A percentile compares a stretch with the other conserved stretches of the same genome.
phyloP scores from a whole-genome alignment of 2,797 vertebrate species.

The Pseudomugil gertrudae region DNA sequence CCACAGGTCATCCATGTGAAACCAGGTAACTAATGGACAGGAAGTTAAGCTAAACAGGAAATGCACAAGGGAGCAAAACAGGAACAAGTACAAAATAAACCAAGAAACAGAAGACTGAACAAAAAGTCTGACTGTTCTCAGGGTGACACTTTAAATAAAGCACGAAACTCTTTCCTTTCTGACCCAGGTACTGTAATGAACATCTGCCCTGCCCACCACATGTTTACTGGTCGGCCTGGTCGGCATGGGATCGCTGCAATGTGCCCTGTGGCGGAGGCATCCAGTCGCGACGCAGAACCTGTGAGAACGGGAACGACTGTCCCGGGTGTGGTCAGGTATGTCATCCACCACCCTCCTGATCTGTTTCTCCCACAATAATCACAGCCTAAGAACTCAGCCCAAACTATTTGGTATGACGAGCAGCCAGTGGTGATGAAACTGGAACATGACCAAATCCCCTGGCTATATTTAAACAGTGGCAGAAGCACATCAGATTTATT shows the following conservation, averaged over 20 bases:
- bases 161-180: conserved; percentile 2
- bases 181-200: conserved; percentile 94
- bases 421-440: conserved; percentile 52
- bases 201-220: conserved; percentile 94
- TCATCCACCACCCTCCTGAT: not conserved
- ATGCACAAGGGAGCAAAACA: no score
- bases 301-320: conserved; percentile 95
- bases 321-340: conserved; percentile 92
- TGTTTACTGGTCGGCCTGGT: conserved; percentile 96
- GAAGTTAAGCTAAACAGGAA: no score
- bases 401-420: conserved; percentile 34
- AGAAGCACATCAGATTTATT: conserved; percentile 67
- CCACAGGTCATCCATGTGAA: no score
- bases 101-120: no score
- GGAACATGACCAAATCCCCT: conserved; percentile 57
- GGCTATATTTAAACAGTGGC: conserved; percentile 63
- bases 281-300: conserved; percentile 90
- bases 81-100: no score
- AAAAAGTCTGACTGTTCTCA: not conserved
- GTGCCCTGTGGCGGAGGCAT: conserved; percentile 94
- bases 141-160: conserved; percentile 1
- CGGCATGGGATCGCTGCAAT: conserved; percentile 94
- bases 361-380: conserved; percentile 2
- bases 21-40: no score
- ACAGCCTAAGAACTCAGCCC: conserved; percentile 31